A percentile compares a stretch with the other conserved stretches of the same genome.
Conservation (phyloP, 2,113 vertebrate genomes). For the Cervus canadensis region DNA sequence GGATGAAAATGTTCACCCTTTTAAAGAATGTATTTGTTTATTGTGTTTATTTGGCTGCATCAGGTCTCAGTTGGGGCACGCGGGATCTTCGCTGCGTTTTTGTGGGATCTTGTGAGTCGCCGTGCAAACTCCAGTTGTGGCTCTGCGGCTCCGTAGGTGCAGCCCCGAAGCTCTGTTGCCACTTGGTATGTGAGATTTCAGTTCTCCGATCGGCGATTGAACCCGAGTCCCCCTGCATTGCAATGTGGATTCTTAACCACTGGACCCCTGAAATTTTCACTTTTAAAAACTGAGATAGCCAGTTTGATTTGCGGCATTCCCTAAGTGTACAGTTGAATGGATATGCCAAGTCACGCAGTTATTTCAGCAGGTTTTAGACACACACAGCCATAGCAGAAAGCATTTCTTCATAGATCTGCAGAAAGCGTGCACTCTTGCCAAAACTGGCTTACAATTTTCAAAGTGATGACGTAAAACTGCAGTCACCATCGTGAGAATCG, state of each 20-base stretch:
- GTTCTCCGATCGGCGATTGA: not conserved
- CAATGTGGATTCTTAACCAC: not conserved
- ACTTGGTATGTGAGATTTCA: not conserved
- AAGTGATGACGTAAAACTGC: not conserved
- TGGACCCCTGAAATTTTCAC: not conserved
- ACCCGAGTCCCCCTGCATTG: not conserved
- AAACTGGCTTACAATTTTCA: not conserved
- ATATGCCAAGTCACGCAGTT: not conserved
- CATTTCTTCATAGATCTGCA: not conserved
- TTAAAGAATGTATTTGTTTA: not conserved
- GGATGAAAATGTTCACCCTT: not conserved
- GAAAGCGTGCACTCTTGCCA: not conserved
- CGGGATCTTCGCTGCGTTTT: rapidly evolving
- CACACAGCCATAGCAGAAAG: not conserved
- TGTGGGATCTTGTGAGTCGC: not conserved
- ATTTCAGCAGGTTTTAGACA: not conserved
- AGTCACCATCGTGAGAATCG: rapidly evolving
- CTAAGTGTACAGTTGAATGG: not conserved
- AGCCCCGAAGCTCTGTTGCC: not conserved
- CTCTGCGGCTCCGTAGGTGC: not conserved
- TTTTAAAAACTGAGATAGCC: not conserved
- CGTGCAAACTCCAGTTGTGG: not conserved
- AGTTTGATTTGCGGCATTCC: not conserved
- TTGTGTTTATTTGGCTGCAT: not conserved
- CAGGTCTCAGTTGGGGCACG: not conserved